Evolutionary conservation across 2,113 vertebrate genomes (phyloP), one percentile per base, ranked within the genome.

Genomic region (Plecotus auritus): DNA sequence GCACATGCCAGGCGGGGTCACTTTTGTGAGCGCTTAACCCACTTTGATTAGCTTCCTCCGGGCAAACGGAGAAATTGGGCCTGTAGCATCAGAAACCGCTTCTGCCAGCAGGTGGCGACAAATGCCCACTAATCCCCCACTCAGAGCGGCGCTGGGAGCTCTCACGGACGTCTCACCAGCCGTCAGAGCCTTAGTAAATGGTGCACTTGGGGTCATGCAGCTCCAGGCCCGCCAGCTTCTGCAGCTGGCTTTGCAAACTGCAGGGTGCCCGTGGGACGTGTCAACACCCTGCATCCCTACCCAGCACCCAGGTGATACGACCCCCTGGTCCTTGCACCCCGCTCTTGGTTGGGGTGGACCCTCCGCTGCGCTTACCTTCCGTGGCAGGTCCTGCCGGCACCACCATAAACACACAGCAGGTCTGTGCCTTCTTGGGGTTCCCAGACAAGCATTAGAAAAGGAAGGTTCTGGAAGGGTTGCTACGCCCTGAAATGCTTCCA

Each of bases 91-190:
- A 76, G 28, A 74, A 78, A 40, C 32, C 7, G 1, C 1, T 8
- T 0, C 10, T 9, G 42, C 67, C 97, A 96, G 90, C 81, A 96
- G 96, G 51, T 90, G 97, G 95, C 49, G 37, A 88, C 95, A 88
- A 72, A 91, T 18, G 85, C 91, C 1, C 82, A 10, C 26, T 49
- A 56, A 92, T 93, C 28, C 23, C 26, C 18, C 18, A 0, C 0
- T 11, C 4, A 51, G 5, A 9, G 5, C 0, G 9, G 13, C 1
- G 8, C 30, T 9, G 1, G 18, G 5, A 1, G 61, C 28, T 1
- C 28, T 28, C 40, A 3, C 84, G 32, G 35, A 9, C 17, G 40
- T 23, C 30, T 12, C 67, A 9, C 17, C 28, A 37, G 7, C 14
- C 17, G 51, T 49, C 22, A 5, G 20, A 1, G 1, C 7, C 49